Percentiles rank a stretch among this genome's conserved stretches.
Conservation (phyloP, 1,140 invertebrate species). For the Leptestheria dahalacensis region DNA sequence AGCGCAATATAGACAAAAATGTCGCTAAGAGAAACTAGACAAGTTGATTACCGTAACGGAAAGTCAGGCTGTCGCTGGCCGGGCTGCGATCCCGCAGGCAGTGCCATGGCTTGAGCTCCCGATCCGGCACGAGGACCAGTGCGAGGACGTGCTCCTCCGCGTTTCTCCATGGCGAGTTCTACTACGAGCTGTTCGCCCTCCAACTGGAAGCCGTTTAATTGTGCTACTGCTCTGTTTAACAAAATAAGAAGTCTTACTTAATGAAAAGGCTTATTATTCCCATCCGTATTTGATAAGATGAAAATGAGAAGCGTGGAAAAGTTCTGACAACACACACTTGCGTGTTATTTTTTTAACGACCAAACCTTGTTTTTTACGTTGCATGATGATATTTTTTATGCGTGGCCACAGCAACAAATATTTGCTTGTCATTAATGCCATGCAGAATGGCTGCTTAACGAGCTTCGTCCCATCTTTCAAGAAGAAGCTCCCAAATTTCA, state of each 20-base stretch:
- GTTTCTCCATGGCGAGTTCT: conserved; percentile 44
- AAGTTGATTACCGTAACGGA: conserved; percentile 42
- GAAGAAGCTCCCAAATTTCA: too few relatives aligned
- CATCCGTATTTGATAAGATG: not conserved
- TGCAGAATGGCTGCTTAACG: not conserved
- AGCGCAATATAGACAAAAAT: too few relatives aligned
- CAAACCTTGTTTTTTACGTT: not conserved
- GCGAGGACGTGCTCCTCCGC: not conserved
- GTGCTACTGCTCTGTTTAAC: conserved; percentile 54
- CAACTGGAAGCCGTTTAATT: conserved; percentile 66
- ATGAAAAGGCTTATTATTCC: too few relatives aligned
- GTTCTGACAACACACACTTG: too few relatives aligned
- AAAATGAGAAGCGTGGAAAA: not conserved
- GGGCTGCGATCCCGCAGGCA: conserved; percentile 46
- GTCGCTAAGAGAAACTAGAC: too few relatives aligned
- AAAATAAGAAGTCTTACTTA: too few relatives aligned
- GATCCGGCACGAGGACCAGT: conserved; percentile 23
- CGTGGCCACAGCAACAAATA: not conserved
- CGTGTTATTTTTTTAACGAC: not conserved
- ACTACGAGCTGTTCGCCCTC: conserved; percentile 67
- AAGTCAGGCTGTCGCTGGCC: conserved; percentile 69
- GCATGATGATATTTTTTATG: not conserved
- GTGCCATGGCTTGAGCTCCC: conserved; percentile 25
- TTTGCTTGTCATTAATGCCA: not conserved
- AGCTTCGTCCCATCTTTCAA: too few relatives aligned